Percentiles rank a stretch among this genome's conserved stretches.
phyloP scores from a whole-genome alignment of 2,113 vertebrate species.

The Verasper variegatus region DNA sequence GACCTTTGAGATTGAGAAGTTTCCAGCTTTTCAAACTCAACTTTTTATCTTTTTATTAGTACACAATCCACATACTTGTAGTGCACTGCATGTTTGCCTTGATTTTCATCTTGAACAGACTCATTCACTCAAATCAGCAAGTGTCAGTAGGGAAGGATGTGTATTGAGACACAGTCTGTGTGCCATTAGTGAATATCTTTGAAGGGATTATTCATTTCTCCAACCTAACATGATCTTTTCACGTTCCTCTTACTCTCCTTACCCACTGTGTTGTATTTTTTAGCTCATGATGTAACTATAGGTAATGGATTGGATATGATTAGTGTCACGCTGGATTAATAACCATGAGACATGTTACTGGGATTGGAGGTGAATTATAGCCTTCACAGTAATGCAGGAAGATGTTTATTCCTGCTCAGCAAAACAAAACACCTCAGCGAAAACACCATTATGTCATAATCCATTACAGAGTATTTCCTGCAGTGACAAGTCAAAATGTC shows the following conservation, averaged over 20 bases:
- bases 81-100: background rate
- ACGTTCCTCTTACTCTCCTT: background rate
- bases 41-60: background rate
- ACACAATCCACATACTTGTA: background rate
- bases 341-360: background rate
- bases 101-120: background rate
- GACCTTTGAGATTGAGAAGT: too few relatives aligned
- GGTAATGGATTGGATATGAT: background rate
- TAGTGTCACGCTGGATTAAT: constrained; percentile 18
- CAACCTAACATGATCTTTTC: background rate
- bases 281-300: background rate
- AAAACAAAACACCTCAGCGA: background rate
- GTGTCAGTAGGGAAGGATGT: background rate
- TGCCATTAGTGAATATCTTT: background rate
- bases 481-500: background rate
- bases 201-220: background rate
- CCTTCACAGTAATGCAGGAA: background rate
- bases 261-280: background rate
- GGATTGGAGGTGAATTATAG: background rate
- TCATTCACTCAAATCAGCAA: background rate
- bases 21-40: too few relatives aligned
- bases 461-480: background rate
- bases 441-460: background rate
- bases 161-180: background rate
- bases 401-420: constrained; percentile 12